A percentile compares a stretch with the other conserved stretches of the same genome.
Conservation (phyloP, 2,797 vertebrate species). For the Tolypeutes matacus region DNA sequence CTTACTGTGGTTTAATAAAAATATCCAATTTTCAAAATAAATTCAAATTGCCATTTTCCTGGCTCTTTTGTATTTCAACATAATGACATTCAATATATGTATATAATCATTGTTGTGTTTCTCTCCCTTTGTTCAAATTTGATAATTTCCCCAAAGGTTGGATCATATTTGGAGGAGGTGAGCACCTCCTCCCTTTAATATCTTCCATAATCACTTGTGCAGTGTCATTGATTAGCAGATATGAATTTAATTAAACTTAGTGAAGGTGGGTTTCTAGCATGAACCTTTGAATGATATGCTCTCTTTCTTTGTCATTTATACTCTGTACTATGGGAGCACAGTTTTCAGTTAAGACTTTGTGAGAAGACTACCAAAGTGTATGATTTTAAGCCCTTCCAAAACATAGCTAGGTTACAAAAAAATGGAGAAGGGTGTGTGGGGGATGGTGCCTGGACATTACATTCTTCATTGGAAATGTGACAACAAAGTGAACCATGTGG, state of each 20-base stretch:
- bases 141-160: slow-evolving; percentile 72
- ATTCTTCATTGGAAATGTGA: background rate
- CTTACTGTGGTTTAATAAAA: slow-evolving; percentile 67
- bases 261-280: slow-evolving; percentile 1
- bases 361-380: background rate
- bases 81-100: slow-evolving; percentile 38
- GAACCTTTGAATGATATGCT: background rate
- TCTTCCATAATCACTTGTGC: slow-evolving; percentile 46
- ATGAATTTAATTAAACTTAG: slow-evolving; percentile 67
- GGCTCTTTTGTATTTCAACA: slow-evolving; percentile 46
- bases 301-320: background rate
- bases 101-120: slow-evolving; percentile 51
- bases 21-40: slow-evolving; percentile 66
- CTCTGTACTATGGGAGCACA: background rate
- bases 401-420: background rate
- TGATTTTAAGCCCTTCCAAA: background rate
- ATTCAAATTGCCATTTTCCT: slow-evolving; percentile 27
- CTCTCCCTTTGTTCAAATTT: slow-evolving; percentile 63
- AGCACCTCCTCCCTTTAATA: slow-evolving; percentile 13
- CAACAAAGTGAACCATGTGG: background rate
- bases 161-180: slow-evolving; percentile 17
- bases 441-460: background rate
- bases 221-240: slow-evolving; percentile 56
- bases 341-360: slow-evolving; percentile 2
- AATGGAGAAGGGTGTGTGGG: background rate